These are phyloP conservation scores for Menura novaehollandiae DNA, from an alignment of 2,113 vertebrate species.

Conservation along the genomic window DNA sequence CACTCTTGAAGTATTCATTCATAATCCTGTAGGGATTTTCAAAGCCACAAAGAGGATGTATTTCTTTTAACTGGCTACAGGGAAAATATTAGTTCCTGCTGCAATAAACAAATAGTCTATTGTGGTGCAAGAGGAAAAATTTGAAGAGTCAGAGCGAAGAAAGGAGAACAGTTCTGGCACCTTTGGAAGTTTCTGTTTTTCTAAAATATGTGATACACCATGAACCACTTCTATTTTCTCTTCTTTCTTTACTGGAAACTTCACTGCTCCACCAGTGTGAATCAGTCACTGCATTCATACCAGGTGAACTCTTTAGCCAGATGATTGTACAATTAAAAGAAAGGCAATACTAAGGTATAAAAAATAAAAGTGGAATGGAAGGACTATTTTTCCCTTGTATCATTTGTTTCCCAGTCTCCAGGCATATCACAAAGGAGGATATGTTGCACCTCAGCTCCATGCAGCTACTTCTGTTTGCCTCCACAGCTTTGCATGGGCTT, in stretches of 20 bases:
- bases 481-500: background rate
- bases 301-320: background rate
- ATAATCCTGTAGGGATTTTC: constrained; percentile 67
- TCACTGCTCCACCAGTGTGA: background rate
- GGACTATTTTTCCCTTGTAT: background rate
- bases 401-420: background rate
- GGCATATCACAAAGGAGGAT: background rate
- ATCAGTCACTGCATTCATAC: background rate
- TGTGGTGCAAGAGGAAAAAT: background rate
- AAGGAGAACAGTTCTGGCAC: background rate
- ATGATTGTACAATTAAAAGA: background rate
- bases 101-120: constrained; percentile 49
- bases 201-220: background rate
- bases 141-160: background rate
- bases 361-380: background rate
- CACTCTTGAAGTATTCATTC: constrained; percentile 68
- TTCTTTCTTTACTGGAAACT: background rate
- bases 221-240: background rate
- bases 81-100: constrained; percentile 41
- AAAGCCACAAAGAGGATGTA: constrained; percentile 53
- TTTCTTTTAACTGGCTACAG: constrained; percentile 39
- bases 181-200: background rate
- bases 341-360: background rate
- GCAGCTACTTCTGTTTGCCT: background rate
- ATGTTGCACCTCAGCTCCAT: background rate